Percentiles rank a stretch among this genome's conserved stretches.
Evolutionary conservation across 2,113 vertebrate species (phyloP).

Genomic region (Gobiocypris rarus): DNA sequence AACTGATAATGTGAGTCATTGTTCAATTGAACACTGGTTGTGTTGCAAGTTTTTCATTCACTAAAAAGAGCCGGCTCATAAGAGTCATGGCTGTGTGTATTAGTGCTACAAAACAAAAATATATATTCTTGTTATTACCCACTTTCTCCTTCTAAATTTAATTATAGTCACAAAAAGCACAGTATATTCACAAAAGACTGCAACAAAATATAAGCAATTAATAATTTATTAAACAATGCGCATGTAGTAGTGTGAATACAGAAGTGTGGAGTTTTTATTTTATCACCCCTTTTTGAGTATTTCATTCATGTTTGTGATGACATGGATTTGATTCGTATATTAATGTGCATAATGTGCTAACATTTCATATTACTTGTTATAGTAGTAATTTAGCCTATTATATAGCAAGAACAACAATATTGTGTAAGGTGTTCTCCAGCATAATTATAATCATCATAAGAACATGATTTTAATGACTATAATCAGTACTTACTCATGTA

Average conservation of each 20-base stretch:
- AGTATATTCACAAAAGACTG: neutral
- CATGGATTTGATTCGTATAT: neutral
- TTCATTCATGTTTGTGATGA: neutral
- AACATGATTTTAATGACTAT: neutral
- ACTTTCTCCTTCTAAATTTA: constrained; percentile 4
- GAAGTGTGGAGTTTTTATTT: neutral
- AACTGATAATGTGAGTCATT: neutral
- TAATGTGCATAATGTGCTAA: neutral
- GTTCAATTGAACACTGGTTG: neutral
- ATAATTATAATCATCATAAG: constrained; percentile 3
- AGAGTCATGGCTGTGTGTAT: neutral
- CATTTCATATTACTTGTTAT: neutral
- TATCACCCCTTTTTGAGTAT: neutral
- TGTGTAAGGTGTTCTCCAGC: neutral
- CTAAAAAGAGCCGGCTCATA: neutral
- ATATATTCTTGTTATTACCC: neutral
- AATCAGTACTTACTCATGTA: neutral
- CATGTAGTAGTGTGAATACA: neutral
- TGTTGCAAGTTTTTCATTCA: neutral
- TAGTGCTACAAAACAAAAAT: neutral
- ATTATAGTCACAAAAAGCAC: neutral
- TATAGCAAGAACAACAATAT: neutral
- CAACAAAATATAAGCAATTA: constrained; percentile 25
- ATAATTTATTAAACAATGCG: constrained; percentile 45
- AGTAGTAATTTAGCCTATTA: neutral